These are phyloP conservation scores for Troides oblongomaculatus DNA, from an alignment of 2,888 invertebrate species.

Conservation along the genomic window DNA sequence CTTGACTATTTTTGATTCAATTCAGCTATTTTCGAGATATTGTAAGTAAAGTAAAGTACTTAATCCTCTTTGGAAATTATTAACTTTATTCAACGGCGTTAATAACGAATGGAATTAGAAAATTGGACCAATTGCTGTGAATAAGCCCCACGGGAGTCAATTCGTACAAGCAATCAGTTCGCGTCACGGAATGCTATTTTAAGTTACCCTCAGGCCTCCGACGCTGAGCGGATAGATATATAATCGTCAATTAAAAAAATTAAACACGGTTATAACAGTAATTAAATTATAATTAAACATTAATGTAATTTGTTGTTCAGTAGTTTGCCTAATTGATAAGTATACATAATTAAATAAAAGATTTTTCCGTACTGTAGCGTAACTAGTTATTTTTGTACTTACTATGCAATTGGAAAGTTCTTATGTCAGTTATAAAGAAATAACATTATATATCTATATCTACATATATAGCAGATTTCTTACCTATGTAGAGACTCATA, in stretches of 20 bases:
- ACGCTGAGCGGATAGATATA: neutral
- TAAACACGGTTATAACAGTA: neutral
- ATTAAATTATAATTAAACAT: neutral
- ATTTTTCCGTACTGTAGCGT: too few relatives aligned
- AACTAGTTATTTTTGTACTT: too few relatives aligned
- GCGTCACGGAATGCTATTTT: constrained; percentile 16
- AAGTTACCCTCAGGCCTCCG: constrained; percentile 4
- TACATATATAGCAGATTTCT: too few relatives aligned
- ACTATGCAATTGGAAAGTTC: too few relatives aligned
- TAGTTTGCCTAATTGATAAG: too few relatives aligned
- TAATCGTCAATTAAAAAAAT: neutral
- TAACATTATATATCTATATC: too few relatives aligned
- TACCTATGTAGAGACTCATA: too few relatives aligned
- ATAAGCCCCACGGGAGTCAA: constrained; percentile 8
- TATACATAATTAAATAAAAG: too few relatives aligned
- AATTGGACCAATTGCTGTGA: constrained; percentile 15
- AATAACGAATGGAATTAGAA: constrained; percentile 9
- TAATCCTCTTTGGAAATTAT: neutral
- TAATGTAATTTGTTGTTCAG: neutral
- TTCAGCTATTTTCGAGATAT: neutral
- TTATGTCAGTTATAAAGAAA: too few relatives aligned
- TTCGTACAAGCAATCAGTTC: constrained; percentile 9
- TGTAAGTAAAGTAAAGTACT: neutral
- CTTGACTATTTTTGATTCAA: neutral
- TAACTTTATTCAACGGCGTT: neutral